phyloP scores from a whole-genome alignment of 2,113 vertebrate genomes.

The Girardinichthys multiradiatus region DNA sequence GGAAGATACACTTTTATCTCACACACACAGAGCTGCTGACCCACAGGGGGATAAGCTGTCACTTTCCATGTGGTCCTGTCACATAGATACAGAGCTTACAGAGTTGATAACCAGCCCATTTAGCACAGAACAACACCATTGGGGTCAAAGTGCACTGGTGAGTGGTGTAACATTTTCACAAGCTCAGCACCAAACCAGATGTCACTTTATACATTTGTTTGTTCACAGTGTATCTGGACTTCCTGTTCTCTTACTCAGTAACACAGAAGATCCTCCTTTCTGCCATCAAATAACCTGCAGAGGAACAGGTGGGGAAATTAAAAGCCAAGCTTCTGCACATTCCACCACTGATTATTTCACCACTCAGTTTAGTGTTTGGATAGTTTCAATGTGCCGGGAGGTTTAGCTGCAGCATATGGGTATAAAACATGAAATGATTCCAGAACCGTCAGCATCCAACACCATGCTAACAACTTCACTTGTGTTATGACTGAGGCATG shows the following conservation, averaged over 20 bases:
- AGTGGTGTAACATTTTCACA: slow-evolving; percentile 32
- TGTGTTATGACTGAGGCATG: no score
- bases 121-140: slow-evolving; percentile 26
- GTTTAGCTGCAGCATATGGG: no score
- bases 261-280: not conserved
- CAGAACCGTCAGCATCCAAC: no score
- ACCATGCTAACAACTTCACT: no score
- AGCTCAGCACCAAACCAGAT: slow-evolving; percentile 6
- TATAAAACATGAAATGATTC: no score
- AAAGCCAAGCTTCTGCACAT: no score
- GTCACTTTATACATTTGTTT: not conserved
- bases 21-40: slow-evolving; percentile 18
- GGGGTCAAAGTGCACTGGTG: slow-evolving; percentile 37
- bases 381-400: no score
- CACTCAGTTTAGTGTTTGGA: no score
- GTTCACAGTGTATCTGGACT: slow-evolving; percentile 5
- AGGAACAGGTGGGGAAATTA: no score
- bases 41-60: slow-evolving; percentile 41
- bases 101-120: slow-evolving; percentile 27
- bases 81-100: slow-evolving; percentile 22
- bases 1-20: slow-evolving; percentile 34
- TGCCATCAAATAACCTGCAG: not conserved
- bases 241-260: slow-evolving; percentile 4
- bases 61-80: slow-evolving; percentile 40
- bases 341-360: no score